These are phyloP conservation scores for Sericinus montela DNA, from an alignment of 2,888 invertebrate species.

Conservation along the genomic window DNA sequence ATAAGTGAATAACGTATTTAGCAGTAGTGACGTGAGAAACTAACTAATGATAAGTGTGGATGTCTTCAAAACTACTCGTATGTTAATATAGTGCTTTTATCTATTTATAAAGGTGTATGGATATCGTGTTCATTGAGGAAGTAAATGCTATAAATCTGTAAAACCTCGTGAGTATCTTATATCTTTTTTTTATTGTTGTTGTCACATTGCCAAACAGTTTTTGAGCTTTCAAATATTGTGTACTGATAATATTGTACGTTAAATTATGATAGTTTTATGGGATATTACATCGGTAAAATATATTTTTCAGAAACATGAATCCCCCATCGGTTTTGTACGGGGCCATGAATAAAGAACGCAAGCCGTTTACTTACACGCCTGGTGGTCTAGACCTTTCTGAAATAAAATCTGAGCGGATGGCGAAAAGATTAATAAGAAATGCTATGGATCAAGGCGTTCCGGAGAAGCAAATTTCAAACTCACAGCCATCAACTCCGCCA, in stretches of 20 bases:
- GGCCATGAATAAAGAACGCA: slow-evolving; percentile 95
- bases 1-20: slow-evolving; percentile 52
- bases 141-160: slow-evolving; percentile 50
- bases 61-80: slow-evolving; percentile 30
- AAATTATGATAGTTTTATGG: slow-evolving; percentile 25
- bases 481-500: slow-evolving; percentile 71
- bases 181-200: slow-evolving; percentile 56
- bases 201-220: slow-evolving; percentile 65
- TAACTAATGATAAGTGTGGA: slow-evolving; percentile 38
- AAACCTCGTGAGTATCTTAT: slow-evolving; percentile 63
- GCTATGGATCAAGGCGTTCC: slow-evolving; percentile 85
- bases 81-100: slow-evolving; percentile 27
- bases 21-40: slow-evolving; percentile 63
- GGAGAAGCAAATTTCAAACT: slow-evolving; percentile 75
- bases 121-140: slow-evolving; percentile 41
- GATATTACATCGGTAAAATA: slow-evolving; percentile 1
- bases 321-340: slow-evolving; percentile 92
- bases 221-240: slow-evolving; percentile 36
- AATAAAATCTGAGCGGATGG: slow-evolving; percentile 94
- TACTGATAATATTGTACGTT: slow-evolving; percentile 34
- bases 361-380: slow-evolving; percentile 96
- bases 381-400: slow-evolving; percentile 95
- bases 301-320: slow-evolving; percentile 73
- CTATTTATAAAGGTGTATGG: slow-evolving; percentile 21
- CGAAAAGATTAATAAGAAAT: slow-evolving; percentile 81